Conservation (phyloP, 2,113 vertebrate genomes). For the Lepus timidus region DNA sequence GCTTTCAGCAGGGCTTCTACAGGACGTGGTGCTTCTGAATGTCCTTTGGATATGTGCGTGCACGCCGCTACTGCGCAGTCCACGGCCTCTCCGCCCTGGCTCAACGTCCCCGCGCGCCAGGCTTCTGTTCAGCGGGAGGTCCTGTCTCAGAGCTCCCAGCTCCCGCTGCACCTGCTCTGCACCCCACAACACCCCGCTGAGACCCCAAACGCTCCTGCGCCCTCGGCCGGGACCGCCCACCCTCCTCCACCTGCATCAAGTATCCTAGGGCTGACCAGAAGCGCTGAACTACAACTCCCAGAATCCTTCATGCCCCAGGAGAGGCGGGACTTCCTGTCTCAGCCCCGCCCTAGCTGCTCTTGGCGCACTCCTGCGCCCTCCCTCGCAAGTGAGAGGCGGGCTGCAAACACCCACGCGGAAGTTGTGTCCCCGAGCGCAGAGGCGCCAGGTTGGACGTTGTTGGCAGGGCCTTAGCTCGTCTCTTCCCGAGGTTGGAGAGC, state of each 20-base stretch:
- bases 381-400: not conserved
- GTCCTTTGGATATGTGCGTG: too few relatives aligned
- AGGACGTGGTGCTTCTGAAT: too few relatives aligned
- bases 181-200: not conserved
- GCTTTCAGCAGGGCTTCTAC: not conserved
- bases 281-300: slow-evolving; percentile 73
- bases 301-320: not conserved
- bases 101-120: not conserved
- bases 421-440: not conserved
- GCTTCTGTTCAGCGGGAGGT: not conserved
- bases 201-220: not conserved
- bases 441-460: not conserved
- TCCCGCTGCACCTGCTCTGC: not conserved
- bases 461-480: slow-evolving; percentile 22
- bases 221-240: not conserved
- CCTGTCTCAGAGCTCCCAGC: not conserved
- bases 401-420: not conserved
- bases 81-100: not conserved
- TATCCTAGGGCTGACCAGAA: not conserved
- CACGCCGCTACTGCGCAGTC: not conserved
- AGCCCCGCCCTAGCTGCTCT: not conserved
- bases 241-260: too few relatives aligned
- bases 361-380: not conserved
- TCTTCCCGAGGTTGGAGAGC: not conserved
- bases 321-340: slow-evolving; percentile 63